Conservation (phyloP, 1,140 invertebrate species). For the Gerris buenoi region DNA sequence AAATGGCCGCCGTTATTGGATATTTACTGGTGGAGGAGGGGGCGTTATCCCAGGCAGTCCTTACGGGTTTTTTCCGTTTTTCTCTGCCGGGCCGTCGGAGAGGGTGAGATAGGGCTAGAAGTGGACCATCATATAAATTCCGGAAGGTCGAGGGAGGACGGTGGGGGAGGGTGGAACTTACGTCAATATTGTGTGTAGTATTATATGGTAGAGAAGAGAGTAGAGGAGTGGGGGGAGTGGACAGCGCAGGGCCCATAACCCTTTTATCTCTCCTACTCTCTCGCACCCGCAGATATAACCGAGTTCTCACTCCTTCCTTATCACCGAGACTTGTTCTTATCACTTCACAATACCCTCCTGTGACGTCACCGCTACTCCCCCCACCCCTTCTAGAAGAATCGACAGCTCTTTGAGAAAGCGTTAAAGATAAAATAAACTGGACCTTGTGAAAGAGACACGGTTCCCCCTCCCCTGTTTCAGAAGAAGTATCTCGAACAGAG, state of each 20-base stretch:
- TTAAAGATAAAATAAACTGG: constrained; percentile 7
- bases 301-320: no score
- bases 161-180: not conserved
- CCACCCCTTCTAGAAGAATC: not conserved
- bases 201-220: not conserved
- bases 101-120: not conserved
- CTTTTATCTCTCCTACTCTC: not conserved
- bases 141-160: not conserved
- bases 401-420: constrained; percentile 4
- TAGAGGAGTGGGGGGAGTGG: not conserved
- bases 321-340: not conserved
- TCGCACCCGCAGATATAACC: not conserved
- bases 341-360: not conserved
- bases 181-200: constrained; percentile 3
- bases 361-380: not conserved
- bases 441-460: not conserved
- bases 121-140: constrained; percentile 6
- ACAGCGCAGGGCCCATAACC: constrained; percentile 3
- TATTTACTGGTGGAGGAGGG: not conserved
- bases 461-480: not conserved
- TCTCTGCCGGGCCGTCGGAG: not conserved
- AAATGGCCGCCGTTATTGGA: constrained; percentile 5
- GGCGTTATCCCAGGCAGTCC: not conserved
- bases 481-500: no score
- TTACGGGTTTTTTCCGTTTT: not conserved